Conservation (phyloP, 2,797 vertebrate species). For the Ctenopoma multispine region DNA sequence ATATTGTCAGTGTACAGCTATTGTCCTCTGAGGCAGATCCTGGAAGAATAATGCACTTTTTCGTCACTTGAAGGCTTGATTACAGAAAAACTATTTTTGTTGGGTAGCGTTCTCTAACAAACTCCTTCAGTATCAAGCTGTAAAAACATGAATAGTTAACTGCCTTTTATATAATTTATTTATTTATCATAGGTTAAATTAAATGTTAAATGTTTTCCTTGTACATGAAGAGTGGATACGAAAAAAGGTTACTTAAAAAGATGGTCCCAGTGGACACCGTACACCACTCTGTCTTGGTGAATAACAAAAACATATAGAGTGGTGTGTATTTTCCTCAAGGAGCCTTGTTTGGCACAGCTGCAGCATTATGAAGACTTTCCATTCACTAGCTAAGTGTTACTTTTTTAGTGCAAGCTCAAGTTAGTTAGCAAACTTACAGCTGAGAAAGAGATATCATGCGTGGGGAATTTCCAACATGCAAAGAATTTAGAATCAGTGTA, state of each 20-base stretch:
- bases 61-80: slow-evolving; percentile 34
- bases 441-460: neutral
- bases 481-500: neutral
- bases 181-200: neutral
- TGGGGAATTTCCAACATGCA: neutral
- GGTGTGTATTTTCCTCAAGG: neutral
- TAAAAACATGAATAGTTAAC: slow-evolving; percentile 1
- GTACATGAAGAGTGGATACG: neutral
- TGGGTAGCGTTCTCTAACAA: neutral
- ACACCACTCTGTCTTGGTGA: neutral
- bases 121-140: neutral
- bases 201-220: neutral
- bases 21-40: slow-evolving; percentile 9
- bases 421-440: neutral
- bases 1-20: slow-evolving; percentile 18
- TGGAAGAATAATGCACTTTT: slow-evolving; percentile 25
- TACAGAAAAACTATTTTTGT: slow-evolving; percentile 21
- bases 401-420: slow-evolving; percentile 15
- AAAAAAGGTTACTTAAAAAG: neutral
- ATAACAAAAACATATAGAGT: slow-evolving; percentile 3
- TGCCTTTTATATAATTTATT: neutral
- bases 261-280: neutral
- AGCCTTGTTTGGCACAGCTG: neutral
- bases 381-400: neutral
- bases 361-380: neutral